Percentiles rank a stretch among this genome's conserved stretches.
These are phyloP conservation scores for Eutolmus rufibarbis DNA, from an alignment of 2,888 invertebrate genomes.

Conservation along the genomic window DNA sequence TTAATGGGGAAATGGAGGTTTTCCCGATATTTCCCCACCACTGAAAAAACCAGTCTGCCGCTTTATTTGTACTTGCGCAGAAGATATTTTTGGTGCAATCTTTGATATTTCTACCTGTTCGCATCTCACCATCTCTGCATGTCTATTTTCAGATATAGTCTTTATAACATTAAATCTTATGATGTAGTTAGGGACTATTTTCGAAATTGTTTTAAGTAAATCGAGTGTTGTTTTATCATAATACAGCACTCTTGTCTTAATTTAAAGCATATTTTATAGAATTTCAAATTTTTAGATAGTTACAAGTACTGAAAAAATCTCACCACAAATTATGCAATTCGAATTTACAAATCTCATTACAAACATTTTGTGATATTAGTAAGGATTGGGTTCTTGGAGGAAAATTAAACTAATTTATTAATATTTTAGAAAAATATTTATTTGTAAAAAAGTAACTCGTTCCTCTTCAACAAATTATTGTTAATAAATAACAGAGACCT, in stretches of 20 bases:
- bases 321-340: too few relatives aligned
- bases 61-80: slow-evolving; percentile 52
- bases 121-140: neutral
- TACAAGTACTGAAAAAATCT: too few relatives aligned
- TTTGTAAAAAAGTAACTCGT: neutral
- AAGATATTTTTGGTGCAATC: slow-evolving; percentile 6
- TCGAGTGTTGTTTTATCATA: too few relatives aligned
- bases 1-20: slow-evolving; percentile 23
- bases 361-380: too few relatives aligned
- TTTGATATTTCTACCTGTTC: slow-evolving; percentile 16
- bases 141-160: slow-evolving; percentile 3
- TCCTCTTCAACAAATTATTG: neutral
- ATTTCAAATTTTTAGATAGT: too few relatives aligned
- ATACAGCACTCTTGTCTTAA: too few relatives aligned
- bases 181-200: neutral
- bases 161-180: neutral
- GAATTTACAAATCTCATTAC: too few relatives aligned
- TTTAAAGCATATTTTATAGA: too few relatives aligned
- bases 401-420: neutral
- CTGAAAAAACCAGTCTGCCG: neutral
- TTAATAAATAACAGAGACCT: neutral
- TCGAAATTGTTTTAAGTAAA: neutral
- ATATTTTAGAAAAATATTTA: neutral
- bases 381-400: neutral
- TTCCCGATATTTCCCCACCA: slow-evolving; percentile 28